Evolutionary conservation across 2,113 vertebrate genomes (phyloP), one percentile per base, ranked within the genome.

Genomic region (Coracopsis vasa): DNA sequence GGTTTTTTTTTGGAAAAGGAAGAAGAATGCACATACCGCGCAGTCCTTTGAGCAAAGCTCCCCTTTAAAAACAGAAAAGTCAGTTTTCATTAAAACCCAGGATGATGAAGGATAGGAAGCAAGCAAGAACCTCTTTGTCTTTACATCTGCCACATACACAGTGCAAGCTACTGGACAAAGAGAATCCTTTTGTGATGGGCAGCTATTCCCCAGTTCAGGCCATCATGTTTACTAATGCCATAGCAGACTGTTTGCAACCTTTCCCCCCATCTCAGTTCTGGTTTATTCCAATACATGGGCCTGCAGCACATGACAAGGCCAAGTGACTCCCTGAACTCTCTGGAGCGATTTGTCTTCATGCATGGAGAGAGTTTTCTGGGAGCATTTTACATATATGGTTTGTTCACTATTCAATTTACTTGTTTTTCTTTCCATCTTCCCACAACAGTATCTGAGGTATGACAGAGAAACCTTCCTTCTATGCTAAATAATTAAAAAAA

Each of bases 311-410:
- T 2, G 2, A 35, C 51, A 45, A 72, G 29, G 56, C 18, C 39
- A 65, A 66, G 24, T 27, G 31, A 53, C 12, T 72, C 31, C 41
- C 1, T 39, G 16, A 60, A 37, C 24, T 56, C 67, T 74, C 58
- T 64, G 12, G 13, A 35, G 28, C 0, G 7, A 67, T 8, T 56
- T 2, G 0, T n/a, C 25, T 41, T 65, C 3, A 0, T 19, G 31
- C 10, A 66, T 19, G 18, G 23, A 82, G 31, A 45, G 47, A 25
- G 7, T 42, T 66, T 71, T 71, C 62, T 47, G n/a, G 25, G 37
- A 65, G 21, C 16, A 48, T 45, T 70, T 64, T 35, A 70, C 39
- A 42, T 21, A 23, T 53, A 75, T 61, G 9, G 19, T 11, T 56
- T 74, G 17, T 48, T 87, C 27, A 28, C 24, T 56, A 14, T 39